phyloP scores from a whole-genome alignment of 2,888 invertebrate genomes.

The Acronicta aceris region DNA sequence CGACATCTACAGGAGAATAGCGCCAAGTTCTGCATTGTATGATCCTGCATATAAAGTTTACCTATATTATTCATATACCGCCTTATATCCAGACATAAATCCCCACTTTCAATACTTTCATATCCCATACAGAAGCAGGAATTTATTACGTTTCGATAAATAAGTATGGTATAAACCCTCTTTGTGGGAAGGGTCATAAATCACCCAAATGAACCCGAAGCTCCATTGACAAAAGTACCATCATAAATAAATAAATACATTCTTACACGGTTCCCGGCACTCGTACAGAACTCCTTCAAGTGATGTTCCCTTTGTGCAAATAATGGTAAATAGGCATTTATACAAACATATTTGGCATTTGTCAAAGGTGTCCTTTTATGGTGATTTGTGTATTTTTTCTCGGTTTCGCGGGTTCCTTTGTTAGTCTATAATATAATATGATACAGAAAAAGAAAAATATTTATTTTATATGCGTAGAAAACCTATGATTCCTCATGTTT shows the following conservation, averaged over 20 bases:
- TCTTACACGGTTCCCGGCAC: slow-evolving; percentile 66
- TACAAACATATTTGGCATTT: slow-evolving; percentile 58
- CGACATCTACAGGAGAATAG: background rate
- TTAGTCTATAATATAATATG: slow-evolving; percentile 7
- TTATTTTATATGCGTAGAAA: too few species aligned
- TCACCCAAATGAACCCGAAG: slow-evolving; percentile 78
- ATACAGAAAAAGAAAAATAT: background rate
- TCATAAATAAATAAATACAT: slow-evolving; percentile 82
- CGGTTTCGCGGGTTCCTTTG: slow-evolving; percentile 20
- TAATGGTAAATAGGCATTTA: slow-evolving; percentile 66
- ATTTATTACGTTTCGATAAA: slow-evolving; percentile 81
- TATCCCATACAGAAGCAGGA: slow-evolving; percentile 68
- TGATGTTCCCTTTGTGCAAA: slow-evolving; percentile 67
- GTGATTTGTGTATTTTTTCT: slow-evolving; percentile 48
- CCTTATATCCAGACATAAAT: slow-evolving; percentile 59
- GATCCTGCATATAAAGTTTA: background rate
- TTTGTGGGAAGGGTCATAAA: slow-evolving; percentile 80
- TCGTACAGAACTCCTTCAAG: slow-evolving; percentile 65
- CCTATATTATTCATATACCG: slow-evolving; percentile 38
- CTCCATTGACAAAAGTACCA: slow-evolving; percentile 80
- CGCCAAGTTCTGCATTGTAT: slow-evolving; percentile 1
- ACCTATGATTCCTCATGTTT: background rate
- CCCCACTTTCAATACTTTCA: slow-evolving; percentile 63
- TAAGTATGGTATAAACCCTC: slow-evolving; percentile 75
- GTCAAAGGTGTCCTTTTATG: slow-evolving; percentile 51